Evolutionary conservation across 2,113 vertebrate species (phyloP).

Genomic region (Ancistrus triradiatus): DNA sequence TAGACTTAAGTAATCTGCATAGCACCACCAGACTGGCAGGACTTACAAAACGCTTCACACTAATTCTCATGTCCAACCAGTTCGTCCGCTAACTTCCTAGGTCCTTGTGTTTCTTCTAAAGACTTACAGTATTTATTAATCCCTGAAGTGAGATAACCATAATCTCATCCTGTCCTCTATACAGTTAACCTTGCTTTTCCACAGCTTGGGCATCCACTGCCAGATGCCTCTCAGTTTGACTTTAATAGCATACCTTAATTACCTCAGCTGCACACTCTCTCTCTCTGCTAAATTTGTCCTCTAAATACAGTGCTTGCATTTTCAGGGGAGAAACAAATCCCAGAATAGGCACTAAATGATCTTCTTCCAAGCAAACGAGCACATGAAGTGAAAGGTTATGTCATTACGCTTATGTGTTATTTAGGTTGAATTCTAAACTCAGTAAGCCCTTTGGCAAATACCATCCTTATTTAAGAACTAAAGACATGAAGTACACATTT

Average conservation of each 20-base stretch:
- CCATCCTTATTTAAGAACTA: neutral
- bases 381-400: slow-evolving; percentile 32
- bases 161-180: slow-evolving; percentile 23
- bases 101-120: neutral
- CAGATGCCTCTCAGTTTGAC: slow-evolving; percentile 40
- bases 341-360: slow-evolving; percentile 28
- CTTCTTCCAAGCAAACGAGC: slow-evolving; percentile 3
- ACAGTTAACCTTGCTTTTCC: slow-evolving; percentile 36
- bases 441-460: neutral
- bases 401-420: slow-evolving; percentile 3
- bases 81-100: slow-evolving; percentile 22
- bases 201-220: slow-evolving; percentile 24
- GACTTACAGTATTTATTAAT: slow-evolving; percentile 3
- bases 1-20: slow-evolving; percentile 57
- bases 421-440: neutral
- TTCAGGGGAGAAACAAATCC: slow-evolving; percentile 33
- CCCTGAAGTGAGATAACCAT: slow-evolving; percentile 14
- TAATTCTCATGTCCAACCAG: slow-evolving; percentile 52
- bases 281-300: slow-evolving; percentile 32
- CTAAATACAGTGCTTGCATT: slow-evolving; percentile 43
- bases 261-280: slow-evolving; percentile 16
- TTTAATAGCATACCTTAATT: slow-evolving; percentile 49
- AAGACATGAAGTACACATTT: neutral
- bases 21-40: slow-evolving; percentile 59
- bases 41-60: slow-evolving; percentile 52